These are phyloP conservation scores for Papilio demoleus DNA, from an alignment of 2,888 invertebrate species.

Conservation along the genomic window DNA sequence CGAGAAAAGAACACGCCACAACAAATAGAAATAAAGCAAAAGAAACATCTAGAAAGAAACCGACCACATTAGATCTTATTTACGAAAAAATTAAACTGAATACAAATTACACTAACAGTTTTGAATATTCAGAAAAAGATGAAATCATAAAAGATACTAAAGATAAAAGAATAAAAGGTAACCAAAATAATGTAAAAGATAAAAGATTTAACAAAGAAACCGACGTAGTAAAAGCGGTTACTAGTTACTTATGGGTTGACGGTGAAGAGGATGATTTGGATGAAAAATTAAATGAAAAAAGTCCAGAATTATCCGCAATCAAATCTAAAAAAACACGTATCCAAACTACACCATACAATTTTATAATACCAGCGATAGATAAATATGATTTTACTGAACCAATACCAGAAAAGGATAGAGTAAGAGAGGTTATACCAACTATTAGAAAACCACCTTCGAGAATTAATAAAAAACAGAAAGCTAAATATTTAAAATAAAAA, in stretches of 20 bases:
- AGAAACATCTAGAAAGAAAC: not conserved
- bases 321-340: conserved; percentile 56
- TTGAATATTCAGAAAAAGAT: not conserved
- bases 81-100: not conserved
- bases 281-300: conserved; percentile 39
- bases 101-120: not conserved
- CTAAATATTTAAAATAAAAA: conserved; percentile 4
- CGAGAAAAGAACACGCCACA: not conserved
- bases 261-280: conserved; percentile 41
- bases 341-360: conserved; percentile 59
- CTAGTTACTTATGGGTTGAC: conserved; percentile 51
- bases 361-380: conserved; percentile 58
- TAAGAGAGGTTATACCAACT: conserved; percentile 54
- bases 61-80: not conserved
- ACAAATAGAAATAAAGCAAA: not conserved
- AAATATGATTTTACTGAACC: conserved; percentile 69
- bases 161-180: conserved; percentile 11
- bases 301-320: conserved; percentile 40
- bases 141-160: not conserved
- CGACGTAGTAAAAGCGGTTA: conserved; percentile 53
- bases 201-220: conserved; percentile 30
- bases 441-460: conserved; percentile 52
- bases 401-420: conserved; percentile 62
- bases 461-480: conserved; percentile 57
- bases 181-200: conserved; percentile 23